Conservation (phyloP, 2,888 invertebrate genomes). For the Acleris laterana region DNA sequence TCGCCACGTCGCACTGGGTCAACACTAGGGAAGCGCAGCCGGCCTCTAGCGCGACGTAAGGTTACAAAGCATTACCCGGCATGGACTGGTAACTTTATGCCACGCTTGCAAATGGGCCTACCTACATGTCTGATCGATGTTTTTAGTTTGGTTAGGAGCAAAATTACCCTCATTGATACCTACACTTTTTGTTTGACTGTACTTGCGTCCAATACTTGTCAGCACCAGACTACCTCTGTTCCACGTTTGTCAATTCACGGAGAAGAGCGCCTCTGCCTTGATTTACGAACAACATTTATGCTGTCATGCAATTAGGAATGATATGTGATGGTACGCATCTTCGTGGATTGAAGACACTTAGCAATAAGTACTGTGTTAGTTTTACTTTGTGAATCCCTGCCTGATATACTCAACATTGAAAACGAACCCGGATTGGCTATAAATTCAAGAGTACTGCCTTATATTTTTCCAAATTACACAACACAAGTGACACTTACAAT, state of each 20-base stretch:
- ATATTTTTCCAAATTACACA: constrained; percentile 47
- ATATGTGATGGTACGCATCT: no score
- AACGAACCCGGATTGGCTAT: constrained; percentile 42
- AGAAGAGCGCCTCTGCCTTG: no score
- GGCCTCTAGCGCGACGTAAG: constrained; percentile 4
- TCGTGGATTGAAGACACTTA: not conserved
- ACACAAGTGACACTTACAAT: constrained; percentile 52
- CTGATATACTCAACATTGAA: constrained; percentile 25
- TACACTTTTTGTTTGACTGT: constrained; percentile 24
- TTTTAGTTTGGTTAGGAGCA: constrained; percentile 51
- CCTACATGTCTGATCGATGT: constrained; percentile 40
- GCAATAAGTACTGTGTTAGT: constrained; percentile 28
- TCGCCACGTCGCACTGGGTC: constrained; percentile 64
- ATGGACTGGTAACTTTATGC: constrained; percentile 7
- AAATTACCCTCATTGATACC: constrained; percentile 24
- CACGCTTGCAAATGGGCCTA: not conserved
- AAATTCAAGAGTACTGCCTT: constrained; percentile 58
- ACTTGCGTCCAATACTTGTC: constrained; percentile 51
- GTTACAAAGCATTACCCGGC: not conserved
- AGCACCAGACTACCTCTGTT: constrained; percentile 46
- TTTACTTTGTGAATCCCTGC: constrained; percentile 28
- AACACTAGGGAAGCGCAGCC: constrained; percentile 53
- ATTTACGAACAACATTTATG: no score
- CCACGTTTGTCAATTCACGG: no score
- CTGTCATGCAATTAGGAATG: no score